Conservation (phyloP, 1,140 invertebrate species). For the Macrobrachium nipponense region DNA sequence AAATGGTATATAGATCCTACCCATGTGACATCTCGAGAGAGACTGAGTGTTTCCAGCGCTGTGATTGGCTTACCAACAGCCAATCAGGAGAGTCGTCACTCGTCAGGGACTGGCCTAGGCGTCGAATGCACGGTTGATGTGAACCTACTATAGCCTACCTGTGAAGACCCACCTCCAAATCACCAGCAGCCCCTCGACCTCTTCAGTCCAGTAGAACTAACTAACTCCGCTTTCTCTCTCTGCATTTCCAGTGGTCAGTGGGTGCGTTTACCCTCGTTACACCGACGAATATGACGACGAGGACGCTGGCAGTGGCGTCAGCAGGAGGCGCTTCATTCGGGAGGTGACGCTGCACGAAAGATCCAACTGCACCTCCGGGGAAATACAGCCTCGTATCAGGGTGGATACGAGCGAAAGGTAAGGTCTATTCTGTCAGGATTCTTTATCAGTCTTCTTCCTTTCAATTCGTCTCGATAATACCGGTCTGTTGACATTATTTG, state of each 20-base stretch:
- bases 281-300: not conserved
- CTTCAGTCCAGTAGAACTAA: not conserved
- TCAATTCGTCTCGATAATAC: not conserved
- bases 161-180: no score
- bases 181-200: no score
- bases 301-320: not conserved
- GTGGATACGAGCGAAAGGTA: constrained; percentile 36
- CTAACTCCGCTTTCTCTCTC: not conserved
- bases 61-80: no score
- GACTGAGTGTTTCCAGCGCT: no score
- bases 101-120: no score
- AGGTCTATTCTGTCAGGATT: no score
- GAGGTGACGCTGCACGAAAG: constrained; percentile 31
- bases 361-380: not conserved
- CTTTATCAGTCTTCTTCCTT: no score
- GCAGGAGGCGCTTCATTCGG: not conserved
- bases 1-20: no score
- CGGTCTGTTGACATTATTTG: not conserved
- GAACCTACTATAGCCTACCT: no score
- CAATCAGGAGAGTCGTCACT: no score
- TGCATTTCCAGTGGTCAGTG: not conserved
- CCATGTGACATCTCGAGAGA: no score
- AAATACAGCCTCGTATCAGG: constrained; percentile 18
- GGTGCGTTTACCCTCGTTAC: not conserved
- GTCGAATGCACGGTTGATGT: no score